Evolutionary conservation across 2,888 invertebrate species (phyloP), one percentile per base, ranked within the genome.

Genomic region (Aphidoletes aphidimyza): DNA sequence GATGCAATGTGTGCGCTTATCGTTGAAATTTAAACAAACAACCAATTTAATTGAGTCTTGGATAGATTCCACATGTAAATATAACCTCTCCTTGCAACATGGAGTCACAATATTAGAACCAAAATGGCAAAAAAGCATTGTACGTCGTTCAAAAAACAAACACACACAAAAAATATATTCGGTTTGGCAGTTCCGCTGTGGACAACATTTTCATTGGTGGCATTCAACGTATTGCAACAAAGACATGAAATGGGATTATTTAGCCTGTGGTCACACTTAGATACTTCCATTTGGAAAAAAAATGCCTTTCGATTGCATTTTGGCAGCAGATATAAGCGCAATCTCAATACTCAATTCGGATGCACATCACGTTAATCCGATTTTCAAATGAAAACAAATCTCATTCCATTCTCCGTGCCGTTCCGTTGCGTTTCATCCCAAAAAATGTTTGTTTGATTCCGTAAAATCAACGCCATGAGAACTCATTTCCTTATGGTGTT

Each of bases 331-430:
- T 17, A 8, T 39, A 42, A 42, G 8, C 42, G 14, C 42, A 42
- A 9, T 42, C 6, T 42, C 6, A 42, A 42, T 9, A 6, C 6
- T 9, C 9, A 69, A 69, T 69, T 30, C 69, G 14, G 11, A 30
- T 69, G 69, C 69, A 14, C 30, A 2, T 69, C 69, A 30, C 30
- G 69, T 69, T 69, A 69, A 69, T 69, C 69, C 30, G 69, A 30
- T 69, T 26, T 69, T 30, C 8, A 69, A 69, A 69, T 69, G 69
- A 69, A 30, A 34, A 69, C 69, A 69, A 69, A 69, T 69, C 69
- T 69, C 34, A 69, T 11, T 30, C 22, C 54, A n/a, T n/a, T n/a
- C n/a, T n/a, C n/a, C n/a, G n/a, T n/a, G n/a, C n/a, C n/a, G n/a
- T n/a, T n/a, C n/a, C n/a, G n/a, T n/a, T n/a, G n/a, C n/a, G n/a